These are phyloP conservation scores for Dendrophyllia cribrosa DNA, from an alignment of 64 coral and sea anemone genomes.

Conservation along the genomic window DNA sequence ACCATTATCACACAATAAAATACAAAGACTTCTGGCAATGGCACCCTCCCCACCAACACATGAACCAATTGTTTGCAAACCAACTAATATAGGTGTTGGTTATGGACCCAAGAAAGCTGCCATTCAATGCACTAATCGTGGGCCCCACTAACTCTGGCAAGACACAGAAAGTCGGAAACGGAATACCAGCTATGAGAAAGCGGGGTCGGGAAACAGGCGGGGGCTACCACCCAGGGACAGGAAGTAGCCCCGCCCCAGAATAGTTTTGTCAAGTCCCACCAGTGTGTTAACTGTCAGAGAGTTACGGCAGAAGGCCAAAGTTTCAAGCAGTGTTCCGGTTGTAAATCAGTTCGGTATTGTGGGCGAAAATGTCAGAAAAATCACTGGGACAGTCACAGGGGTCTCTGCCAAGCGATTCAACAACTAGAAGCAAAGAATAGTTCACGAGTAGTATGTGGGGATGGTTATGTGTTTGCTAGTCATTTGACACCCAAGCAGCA, in stretches of 20 bases:
- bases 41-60: no score
- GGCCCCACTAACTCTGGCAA: no score
- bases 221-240: conserved; percentile 59
- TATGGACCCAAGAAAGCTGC: no score
- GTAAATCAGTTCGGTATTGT: conserved; percentile 41
- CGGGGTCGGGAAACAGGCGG: not conserved
- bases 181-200: not conserved
- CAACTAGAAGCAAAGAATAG: conserved; percentile 16
- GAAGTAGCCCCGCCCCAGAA: conserved; percentile 29
- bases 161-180: conserved; percentile 45
- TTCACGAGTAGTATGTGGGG: conserved; percentile 14
- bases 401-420: conserved; percentile 48
- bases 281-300: conserved; percentile 44
- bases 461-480: conserved; percentile 28
- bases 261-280: not conserved
- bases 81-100: no score
- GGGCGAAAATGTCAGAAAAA: conserved; percentile 63
- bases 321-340: conserved; percentile 25
- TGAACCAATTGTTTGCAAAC: no score
- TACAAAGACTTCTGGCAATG: no score
- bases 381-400: conserved; percentile 50
- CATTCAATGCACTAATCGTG: no score
- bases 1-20: no score
- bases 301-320: not conserved
- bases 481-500: conserved; percentile 64